Evolutionary conservation across 1,140 invertebrate genomes (phyloP), one percentile per base, ranked within the genome.

Genomic region (Leptinotarsa texana): DNA sequence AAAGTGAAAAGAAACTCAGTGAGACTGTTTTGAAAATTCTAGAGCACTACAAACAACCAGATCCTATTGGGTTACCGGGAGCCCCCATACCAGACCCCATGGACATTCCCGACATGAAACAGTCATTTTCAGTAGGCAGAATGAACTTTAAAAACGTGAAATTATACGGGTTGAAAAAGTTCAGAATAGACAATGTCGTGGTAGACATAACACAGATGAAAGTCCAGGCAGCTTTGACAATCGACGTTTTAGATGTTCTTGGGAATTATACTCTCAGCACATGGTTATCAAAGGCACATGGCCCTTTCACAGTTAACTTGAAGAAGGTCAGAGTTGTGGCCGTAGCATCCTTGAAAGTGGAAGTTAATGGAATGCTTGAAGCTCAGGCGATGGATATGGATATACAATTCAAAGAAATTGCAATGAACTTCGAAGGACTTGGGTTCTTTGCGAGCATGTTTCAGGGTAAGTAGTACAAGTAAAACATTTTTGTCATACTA

Each of bases 41-140:
- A n/a, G 91, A 94, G 63, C 94, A 96, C 82, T 95, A 92, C 82
- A 93, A 95, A 84, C 89, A 95, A 80, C 87, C 91, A 66, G 92
- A 95, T 85, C 92, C 92, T 0, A 85, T 93, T 1, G 94, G 94
- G 0, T 81, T 95, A 13, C 94, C 94, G 0, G 92, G 91, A 3
- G 91, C 89, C 0, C 90, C 91, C 11, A 89, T 95, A 69, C 92
- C 92, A 2, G 93, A 95, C 84, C 94, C 94, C 0, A 91, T 93
- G 87, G 82, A 88, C 1, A 92, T 95, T n/a, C 93, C 93, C 0
- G 90, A 93, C 76, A 91, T 93, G 86, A 91, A 90, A 72, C 90
- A 93, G 69, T 89, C 90, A 1, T 87, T 94, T 63, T 90, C 91
- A 1, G 86, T 94, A 49, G 91, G 89, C 1, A 90, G 87, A 27